Evolutionary conservation across 2,113 vertebrate species (phyloP).

Genomic region (Ornithorhynchus anatinus): DNA sequence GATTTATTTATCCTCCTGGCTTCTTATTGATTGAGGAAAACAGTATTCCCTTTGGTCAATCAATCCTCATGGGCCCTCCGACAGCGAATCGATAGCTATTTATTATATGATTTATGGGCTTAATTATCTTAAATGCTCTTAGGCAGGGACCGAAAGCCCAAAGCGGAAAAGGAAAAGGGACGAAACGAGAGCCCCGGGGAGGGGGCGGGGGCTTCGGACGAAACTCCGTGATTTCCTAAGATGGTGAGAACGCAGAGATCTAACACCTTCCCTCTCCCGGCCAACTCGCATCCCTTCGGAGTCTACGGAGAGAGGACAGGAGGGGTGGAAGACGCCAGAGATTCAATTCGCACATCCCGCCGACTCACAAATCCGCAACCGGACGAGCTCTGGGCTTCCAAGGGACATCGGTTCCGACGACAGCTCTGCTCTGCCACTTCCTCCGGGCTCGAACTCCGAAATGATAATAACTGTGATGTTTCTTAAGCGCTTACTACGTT

Average conservation of each 20-base stretch:
- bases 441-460: neutral
- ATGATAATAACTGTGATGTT: no score
- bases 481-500: neutral
- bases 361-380: neutral
- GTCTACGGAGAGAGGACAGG: neutral
- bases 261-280: neutral
- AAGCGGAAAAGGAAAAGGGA: conserved; percentile 1
- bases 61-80: conserved; percentile 61
- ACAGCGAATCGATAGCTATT: conserved; percentile 76
- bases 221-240: neutral
- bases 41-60: conserved; percentile 66
- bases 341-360: neutral
- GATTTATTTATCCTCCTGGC: conserved; percentile 69
- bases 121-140: conserved; percentile 58
- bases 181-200: neutral
- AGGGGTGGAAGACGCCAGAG: neutral
- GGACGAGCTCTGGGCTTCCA: neutral
- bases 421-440: neutral
- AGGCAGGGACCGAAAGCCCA: conserved; percentile 14
- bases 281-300: neutral
- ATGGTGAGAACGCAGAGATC: neutral
- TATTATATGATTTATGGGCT: conserved; percentile 74
- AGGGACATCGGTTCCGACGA: neutral
- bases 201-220: neutral
- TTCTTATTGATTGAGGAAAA: conserved; percentile 63